Conservation (phyloP, 2,888 invertebrate genomes). For the Candidula unifasciata region DNA sequence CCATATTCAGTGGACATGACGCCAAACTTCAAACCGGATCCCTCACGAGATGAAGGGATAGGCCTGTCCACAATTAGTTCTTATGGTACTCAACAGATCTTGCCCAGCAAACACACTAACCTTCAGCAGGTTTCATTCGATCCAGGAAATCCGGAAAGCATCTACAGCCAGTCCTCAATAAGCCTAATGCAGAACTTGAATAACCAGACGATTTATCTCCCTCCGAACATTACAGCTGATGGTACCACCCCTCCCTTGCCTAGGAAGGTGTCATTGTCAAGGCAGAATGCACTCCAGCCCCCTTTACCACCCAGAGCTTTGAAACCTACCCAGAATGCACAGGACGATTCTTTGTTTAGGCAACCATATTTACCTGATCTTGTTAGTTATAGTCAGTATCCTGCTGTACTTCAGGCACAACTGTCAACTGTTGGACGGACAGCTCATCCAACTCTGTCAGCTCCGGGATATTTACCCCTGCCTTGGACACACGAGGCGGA, state of each 20-base stretch:
- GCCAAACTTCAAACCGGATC: not conserved
- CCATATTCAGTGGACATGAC: not conserved
- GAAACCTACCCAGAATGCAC: slow-evolving; percentile 18
- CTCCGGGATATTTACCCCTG: not conserved
- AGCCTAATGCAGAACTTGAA: not conserved
- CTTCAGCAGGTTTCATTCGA: not conserved
- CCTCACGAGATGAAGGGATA: slow-evolving; percentile 23
- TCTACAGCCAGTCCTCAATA: not conserved
- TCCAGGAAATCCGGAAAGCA: slow-evolving; percentile 14
- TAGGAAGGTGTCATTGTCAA: not conserved
- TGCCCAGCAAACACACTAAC: not conserved
- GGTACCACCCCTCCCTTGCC: not conserved
- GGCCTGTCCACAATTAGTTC: not conserved
- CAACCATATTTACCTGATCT: not conserved
- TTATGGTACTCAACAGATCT: not conserved
- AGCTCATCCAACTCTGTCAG: not conserved
- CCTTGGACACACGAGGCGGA: not conserved
- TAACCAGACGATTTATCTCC: slow-evolving; percentile 15
- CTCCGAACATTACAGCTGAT: slow-evolving; percentile 21
- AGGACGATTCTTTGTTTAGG: not conserved
- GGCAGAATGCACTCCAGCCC: not conserved
- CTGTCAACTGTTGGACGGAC: not conserved
- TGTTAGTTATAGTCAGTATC: not conserved
- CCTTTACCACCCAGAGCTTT: slow-evolving; percentile 37
- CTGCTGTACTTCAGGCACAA: not conserved